Evolutionary conservation across 2,113 vertebrate species (phyloP), one percentile per base, ranked within the genome.

Genomic region (Naja naja): DNA sequence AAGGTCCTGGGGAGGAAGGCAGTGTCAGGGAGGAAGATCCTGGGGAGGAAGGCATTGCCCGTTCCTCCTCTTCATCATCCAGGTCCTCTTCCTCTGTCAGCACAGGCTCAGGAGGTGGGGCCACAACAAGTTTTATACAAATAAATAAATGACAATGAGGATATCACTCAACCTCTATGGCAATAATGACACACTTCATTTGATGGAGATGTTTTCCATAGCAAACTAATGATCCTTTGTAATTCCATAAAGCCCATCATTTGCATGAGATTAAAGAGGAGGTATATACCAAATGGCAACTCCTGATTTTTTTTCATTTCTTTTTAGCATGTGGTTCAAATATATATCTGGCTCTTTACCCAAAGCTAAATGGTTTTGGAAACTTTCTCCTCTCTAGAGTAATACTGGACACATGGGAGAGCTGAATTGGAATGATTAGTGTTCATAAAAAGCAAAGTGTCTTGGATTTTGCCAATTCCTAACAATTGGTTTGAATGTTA

Each of bases 161-260:
- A 89, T 89, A 39, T 89, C 91, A 85, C 94, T n/a, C 90, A 53
- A 34, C 27, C 95, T 53, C 20, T 30, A 23, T 55, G 25, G 94
- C n/a, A 93, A 9, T 0, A 0, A 86, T 85, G 88, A 25, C 88
- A 52, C 7, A 58, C 23, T 49, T 47, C 23, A 39, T 90, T 4
- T 86, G 87, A 86, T 43, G 27, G 43, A 34, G 43, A 89, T 43
- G 30, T 58, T 60, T 85, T 87, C 39, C 34, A 25, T 20, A 23
- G 55, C 74, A 90, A 87, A 58, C 14, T 74, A 88, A 90, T 74
- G 52, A 93, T 87, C 52, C 43, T 45, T 89, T n/a, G 8, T 85
- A 64, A 93, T 86, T 93, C 23, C 69, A 85, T 43, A 20, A 49
- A 52, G 18, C 27, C 56, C 45, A 86, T 90, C 52, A 87, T 90